Conservation (phyloP, 2,113 vertebrate species). For the Lamprologus speciosus region DNA sequence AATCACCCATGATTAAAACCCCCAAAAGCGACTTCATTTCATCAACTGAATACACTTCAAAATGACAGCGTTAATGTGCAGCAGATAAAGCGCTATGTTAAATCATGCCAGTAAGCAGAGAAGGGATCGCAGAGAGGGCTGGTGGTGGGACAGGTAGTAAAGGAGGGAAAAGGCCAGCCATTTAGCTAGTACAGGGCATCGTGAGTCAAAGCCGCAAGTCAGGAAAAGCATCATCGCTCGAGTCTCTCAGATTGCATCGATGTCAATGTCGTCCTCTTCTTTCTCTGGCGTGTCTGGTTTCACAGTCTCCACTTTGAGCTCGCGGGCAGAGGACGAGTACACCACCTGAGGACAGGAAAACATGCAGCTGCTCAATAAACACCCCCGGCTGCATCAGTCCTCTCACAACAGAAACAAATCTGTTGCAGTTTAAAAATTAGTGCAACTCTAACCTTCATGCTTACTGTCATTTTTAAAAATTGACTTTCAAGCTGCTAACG, state of each 20-base stretch:
- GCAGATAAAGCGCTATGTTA: conserved; percentile 58
- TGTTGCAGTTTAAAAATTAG: neutral
- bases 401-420: neutral
- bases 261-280: conserved; percentile 95
- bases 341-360: conserved; percentile 79
- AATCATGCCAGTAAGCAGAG: conserved; percentile 55
- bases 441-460: neutral
- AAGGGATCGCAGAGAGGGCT: neutral
- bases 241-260: conserved; percentile 87
- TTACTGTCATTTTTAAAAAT: neutral
- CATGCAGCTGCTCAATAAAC: neutral
- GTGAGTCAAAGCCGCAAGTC: conserved; percentile 42
- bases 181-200: conserved; percentile 7
- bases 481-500: neutral
- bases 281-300: conserved; percentile 78
- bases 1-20: conserved; percentile 54
- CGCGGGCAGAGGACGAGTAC: conserved; percentile 86
- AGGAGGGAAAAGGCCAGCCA: conserved; percentile 16
- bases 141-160: neutral
- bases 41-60: conserved; percentile 41
- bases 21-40: conserved; percentile 33
- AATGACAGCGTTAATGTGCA: conserved; percentile 52
- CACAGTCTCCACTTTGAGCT: conserved; percentile 94
- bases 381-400: neutral
- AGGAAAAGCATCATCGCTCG: conserved; percentile 17